Base-by-base conservation (phyloP, 2,888 invertebrate genomes). In the Scrobipalpa atriplicella region DNA sequence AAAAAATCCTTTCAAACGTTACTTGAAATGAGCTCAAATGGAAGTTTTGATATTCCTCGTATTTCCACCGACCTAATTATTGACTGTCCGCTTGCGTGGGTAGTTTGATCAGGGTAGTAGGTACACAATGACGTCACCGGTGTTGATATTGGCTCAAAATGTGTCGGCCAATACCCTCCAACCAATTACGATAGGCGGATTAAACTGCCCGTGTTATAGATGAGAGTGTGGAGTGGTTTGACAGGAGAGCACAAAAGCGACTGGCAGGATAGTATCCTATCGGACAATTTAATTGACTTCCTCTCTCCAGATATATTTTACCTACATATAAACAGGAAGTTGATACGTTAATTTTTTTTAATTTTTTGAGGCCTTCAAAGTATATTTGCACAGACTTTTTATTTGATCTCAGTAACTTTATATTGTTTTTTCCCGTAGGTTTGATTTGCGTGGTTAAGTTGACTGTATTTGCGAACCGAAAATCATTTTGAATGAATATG, bases 51-150 rank as follows among this genome's bases (percentile, higher is more conserved):
- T 58, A 8, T 36, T 36, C 16, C 2, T 18, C 58, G 18, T 8
- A 58, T 16, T 38, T 58, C 58, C 58, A 58, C 38, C 58, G 58
- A 58, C 58, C 58, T 38, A 58, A 58, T 58, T 58, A 58, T 58
- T 16, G 38, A 8, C 38, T n/a, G 38, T 58, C 16, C 36, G 58
- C n/a, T 29, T 36, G 38, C 58, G 58, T 58, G 58, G 58, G 58
- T n/a, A 36, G 58, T 18, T 36, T 58, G 58, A 58, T 58, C 58
- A 38, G 58, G 58, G 21, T 19, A 11, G 51, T 16, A 8, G 19
- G 47, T 47, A 47, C 47, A 56, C 21, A 21, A 56, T 58, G 58
- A 58, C 58, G 58, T 58, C 38, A 58, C 21, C 19, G 21, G 1
- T 58, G 58, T 58, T 58, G 58, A 58, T 58, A 58, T 58, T 58